Percentiles rank a stretch among this genome's conserved stretches.
Conservation (phyloP, 2,797 vertebrate genomes). For the Carapus acus region DNA sequence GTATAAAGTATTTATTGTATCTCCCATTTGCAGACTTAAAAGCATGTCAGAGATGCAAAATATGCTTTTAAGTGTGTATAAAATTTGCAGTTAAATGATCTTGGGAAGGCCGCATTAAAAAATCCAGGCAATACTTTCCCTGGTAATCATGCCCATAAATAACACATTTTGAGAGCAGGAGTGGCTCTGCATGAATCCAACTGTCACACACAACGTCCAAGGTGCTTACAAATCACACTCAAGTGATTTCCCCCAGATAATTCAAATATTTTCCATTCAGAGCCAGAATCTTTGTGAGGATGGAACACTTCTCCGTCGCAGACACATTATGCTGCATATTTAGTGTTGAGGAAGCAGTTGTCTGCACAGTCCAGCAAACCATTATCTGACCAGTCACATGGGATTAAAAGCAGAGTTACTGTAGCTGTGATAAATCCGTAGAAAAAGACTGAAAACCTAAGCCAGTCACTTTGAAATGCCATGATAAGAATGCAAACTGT, state of each 20-base stretch:
- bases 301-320: too few species aligned
- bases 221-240: slow-evolving; percentile 8
- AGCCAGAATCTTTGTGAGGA: too few species aligned
- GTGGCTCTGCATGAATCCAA: not conserved
- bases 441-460: slow-evolving; percentile 17
- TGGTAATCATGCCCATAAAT: not conserved
- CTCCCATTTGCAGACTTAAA: slow-evolving; percentile 21
- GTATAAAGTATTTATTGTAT: not conserved
- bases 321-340: too few species aligned
- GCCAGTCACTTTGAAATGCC: slow-evolving; percentile 2
- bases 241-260: slow-evolving; percentile 7
- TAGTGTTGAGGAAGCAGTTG: slow-evolving; percentile 29
- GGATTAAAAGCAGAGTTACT: slow-evolving; percentile 52
- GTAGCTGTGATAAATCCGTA: slow-evolving; percentile 43
- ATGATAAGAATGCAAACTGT: too few species aligned
- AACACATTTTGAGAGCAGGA: not conserved
- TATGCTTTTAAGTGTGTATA: not conserved
- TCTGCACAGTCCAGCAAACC: slow-evolving; percentile 54
- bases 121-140: not conserved
- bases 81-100: slow-evolving; percentile 4
- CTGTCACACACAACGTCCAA: not conserved
- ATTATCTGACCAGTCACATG: slow-evolving; percentile 33
- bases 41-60: slow-evolving; percentile 9
- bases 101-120: slow-evolving; percentile 4
- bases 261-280: slow-evolving; percentile 29